Evolutionary conservation across 2,113 vertebrate species (phyloP), one percentile per base, ranked within the genome.

Genomic region (Gulo gulo): DNA sequence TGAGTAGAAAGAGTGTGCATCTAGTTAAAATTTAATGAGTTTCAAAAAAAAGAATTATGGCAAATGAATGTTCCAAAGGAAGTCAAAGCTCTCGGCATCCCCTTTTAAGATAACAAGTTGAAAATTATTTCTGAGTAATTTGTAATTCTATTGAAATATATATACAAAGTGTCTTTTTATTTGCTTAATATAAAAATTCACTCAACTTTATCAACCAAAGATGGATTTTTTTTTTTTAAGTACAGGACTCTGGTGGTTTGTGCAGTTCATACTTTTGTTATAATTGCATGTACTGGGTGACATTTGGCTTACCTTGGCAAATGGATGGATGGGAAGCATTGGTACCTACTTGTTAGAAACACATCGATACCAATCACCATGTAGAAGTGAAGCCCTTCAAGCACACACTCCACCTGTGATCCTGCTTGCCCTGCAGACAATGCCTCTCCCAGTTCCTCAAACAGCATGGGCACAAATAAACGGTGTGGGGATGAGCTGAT

Each of bases 11-110:
- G 78, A 69, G 83, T 0, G 1, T 16, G 6, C 4, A 92, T 67
- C 67, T 97, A 88, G 88, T 88, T 98, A 96, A 94, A 97, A 93
- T 31, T 31, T 82, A 94, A 80, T 14, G 7, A 88, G 18, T 90
- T 93, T 71, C 74, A 34, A 63, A 26, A 57, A 57, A 92, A 85
- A 85, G 2, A 24, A 93, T 76, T 39, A 74, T 82, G 76, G 78
- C 79, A 93, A 95, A 92, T 63, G 3, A 67, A 91, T 1, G 10
- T 80, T 93, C 31, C 15, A 23, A 88, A 88, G 52, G 52, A 98
- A 97, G 81, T 78, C 67, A 42, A 88, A 88, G 65, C n/a, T 52
- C 6, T 91, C 2, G 0, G 16, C 50, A 95, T 69, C 39, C 67
- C 39, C 23, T 95, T 74, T 50, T 24, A 0, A 24, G 57, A 76